These are phyloP conservation scores for Desoria tigrina DNA, from an alignment of 2,888 invertebrate genomes.

Conservation along the genomic window DNA sequence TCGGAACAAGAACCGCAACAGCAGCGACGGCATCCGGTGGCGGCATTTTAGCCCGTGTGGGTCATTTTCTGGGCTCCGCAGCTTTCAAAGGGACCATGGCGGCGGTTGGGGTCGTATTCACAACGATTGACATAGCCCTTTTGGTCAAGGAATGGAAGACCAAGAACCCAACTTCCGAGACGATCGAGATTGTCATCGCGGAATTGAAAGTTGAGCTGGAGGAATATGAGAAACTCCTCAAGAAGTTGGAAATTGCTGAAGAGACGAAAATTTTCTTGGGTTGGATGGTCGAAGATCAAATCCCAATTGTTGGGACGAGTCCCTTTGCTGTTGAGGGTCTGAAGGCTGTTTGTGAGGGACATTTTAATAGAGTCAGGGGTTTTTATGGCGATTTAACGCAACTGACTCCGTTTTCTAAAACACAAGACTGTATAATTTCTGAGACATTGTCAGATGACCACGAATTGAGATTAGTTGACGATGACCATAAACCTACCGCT, in stretches of 20 bases:
- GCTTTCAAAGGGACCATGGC: conserved; percentile 8
- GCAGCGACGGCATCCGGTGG: background rate
- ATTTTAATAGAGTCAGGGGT: background rate
- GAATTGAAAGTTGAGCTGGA: background rate
- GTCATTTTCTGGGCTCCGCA: background rate
- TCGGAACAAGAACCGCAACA: background rate
- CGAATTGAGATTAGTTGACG: too few relatives aligned
- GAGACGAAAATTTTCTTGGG: background rate
- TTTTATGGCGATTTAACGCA: conserved; percentile 10
- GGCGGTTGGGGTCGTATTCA: conserved; percentile 12
- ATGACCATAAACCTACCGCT: too few relatives aligned
- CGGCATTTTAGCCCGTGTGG: background rate
- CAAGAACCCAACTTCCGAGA: background rate
- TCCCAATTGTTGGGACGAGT: conserved; percentile 4
- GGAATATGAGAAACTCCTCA: background rate
- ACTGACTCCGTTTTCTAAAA: too few relatives aligned
- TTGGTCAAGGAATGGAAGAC: conserved; percentile 13
- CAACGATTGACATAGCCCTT: conserved; percentile 12
- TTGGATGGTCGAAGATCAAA: background rate
- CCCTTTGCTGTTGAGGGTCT: conserved; percentile 1
- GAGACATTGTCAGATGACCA: too few relatives aligned
- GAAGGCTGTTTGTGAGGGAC: background rate
- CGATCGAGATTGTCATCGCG: conserved; percentile 4
- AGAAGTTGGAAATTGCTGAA: background rate
- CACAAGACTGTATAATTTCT: too few relatives aligned